Percentiles rank a stretch among this genome's conserved stretches.
Conservation (phyloP, 2,113 vertebrate genomes). For the Rhinopomastus cyanomelas region DNA sequence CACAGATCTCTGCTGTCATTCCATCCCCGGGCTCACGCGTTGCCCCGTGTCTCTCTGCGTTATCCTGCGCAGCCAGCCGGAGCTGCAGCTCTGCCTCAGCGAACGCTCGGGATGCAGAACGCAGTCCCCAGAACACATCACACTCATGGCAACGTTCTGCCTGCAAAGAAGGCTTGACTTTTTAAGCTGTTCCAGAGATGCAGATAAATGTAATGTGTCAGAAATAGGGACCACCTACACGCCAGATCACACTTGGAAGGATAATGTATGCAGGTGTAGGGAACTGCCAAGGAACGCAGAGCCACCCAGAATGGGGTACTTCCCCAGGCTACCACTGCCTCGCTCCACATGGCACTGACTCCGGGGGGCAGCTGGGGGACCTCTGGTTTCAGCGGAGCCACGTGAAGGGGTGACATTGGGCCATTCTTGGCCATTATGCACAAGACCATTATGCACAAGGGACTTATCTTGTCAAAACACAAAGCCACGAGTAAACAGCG, state of each 20-base stretch:
- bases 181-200: constrained; percentile 58
- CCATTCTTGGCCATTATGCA: background rate
- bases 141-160: constrained; percentile 38
- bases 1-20: constrained; percentile 18
- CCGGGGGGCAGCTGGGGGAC: constrained; percentile 24
- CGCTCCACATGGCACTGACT: constrained; percentile 38
- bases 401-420: constrained; percentile 44
- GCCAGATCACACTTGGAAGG: constrained; percentile 54
- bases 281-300: constrained; percentile 49
- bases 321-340: constrained; percentile 38
- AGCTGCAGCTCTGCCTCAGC: constrained; percentile 57
- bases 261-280: constrained; percentile 38
- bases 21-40: background rate
- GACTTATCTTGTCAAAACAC: background rate
- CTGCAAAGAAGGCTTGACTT: constrained; percentile 35
- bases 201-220: constrained; percentile 59
- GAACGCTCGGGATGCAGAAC: constrained; percentile 43
- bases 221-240: constrained; percentile 65
- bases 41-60: too few relatives aligned
- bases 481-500: background rate
- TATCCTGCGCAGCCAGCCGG: constrained; percentile 42
- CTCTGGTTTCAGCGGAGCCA: constrained; percentile 34
- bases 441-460: too few relatives aligned
- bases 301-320: constrained; percentile 54
- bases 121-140: constrained; percentile 50